Evolutionary conservation across 2,113 vertebrate genomes (phyloP).

Genomic region (Gavia stellata): DNA sequence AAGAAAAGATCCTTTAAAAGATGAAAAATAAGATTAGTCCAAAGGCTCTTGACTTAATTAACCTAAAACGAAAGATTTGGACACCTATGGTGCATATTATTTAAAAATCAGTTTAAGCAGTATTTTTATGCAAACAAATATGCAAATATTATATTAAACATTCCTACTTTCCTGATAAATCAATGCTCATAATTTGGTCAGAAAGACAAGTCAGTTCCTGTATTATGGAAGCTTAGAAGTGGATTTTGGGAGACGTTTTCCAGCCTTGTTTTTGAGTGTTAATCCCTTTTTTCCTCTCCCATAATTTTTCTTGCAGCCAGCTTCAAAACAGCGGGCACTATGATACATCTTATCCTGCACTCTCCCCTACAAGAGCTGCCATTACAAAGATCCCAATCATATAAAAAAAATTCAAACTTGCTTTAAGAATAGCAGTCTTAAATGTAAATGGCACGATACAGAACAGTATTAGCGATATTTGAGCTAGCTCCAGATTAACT

Average conservation of each 20-base stretch:
- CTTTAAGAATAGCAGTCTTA: background rate
- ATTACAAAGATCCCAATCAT: background rate
- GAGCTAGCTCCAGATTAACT: background rate
- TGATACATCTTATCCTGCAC: background rate
- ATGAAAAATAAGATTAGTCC: slow-evolving; percentile 11
- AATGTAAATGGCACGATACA: fast-evolving
- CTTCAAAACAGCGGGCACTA: background rate
- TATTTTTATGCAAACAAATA: background rate
- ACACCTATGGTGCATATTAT: background rate
- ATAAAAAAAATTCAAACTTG: background rate
- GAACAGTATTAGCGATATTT: background rate
- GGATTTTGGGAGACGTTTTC: background rate
- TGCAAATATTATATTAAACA: background rate
- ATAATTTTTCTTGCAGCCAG: background rate
- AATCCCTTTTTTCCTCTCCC: background rate
- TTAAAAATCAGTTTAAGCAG: background rate
- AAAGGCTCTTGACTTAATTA: background rate
- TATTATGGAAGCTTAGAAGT: background rate
- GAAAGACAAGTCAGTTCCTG: background rate
- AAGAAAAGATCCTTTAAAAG: slow-evolving; percentile 36
- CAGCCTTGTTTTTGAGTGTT: background rate
- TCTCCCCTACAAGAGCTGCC: background rate
- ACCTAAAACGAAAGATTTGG: background rate
- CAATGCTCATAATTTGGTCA: background rate
- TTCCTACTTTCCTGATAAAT: background rate